Evolutionary conservation across 1,140 invertebrate genomes (phyloP), one percentile per base, ranked within the genome.

Genomic region (Anastatus disparis): DNA sequence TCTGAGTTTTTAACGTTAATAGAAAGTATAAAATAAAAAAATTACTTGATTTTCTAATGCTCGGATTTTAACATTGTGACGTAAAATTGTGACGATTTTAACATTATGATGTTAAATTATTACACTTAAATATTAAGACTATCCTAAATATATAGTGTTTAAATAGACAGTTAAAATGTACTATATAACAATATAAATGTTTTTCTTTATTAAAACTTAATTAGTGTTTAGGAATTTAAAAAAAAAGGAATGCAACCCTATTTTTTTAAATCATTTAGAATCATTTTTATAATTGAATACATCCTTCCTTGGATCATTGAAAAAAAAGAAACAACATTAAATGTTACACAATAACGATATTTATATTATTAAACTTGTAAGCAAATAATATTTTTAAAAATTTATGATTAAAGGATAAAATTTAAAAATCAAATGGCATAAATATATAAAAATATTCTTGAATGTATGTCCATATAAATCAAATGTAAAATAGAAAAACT

Each of bases 401-500:
- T 42, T n/a, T 35, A 40, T 42, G 38, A 22, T 22, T 65, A 65
- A n/a, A n/a, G n/a, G n/a, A 42, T 12, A 53, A 40, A 42, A 3
- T 40, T 26, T 52, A 24, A 4, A 65, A 65, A 65, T 65, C 50
- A 55, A 42, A 56, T 46, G 15, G 31, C n/a, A 31, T 31, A 62
- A 62, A 12, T 44, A 44, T 9, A 61, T 44, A 8, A 27, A 31
- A 24, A 20, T 62, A 62, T 62, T 3, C 10, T 31, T 62, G 17
- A 62, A 50, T 66, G 40, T 66, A 15, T 46, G 56, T 66, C 38
- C 10, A 66, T 42, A 55, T 55, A 55, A 55, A 66, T 46, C 52
- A 46, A 66, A 56, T 12, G 13, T 12, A 3, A 46, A 56, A 44
- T 22, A 10, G 31, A 35, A 35, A 10, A 35, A 35, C 10, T 6